phyloP scores from a whole-genome alignment of 1,140 invertebrate species.

The Andrena cerasifolii region DNA sequence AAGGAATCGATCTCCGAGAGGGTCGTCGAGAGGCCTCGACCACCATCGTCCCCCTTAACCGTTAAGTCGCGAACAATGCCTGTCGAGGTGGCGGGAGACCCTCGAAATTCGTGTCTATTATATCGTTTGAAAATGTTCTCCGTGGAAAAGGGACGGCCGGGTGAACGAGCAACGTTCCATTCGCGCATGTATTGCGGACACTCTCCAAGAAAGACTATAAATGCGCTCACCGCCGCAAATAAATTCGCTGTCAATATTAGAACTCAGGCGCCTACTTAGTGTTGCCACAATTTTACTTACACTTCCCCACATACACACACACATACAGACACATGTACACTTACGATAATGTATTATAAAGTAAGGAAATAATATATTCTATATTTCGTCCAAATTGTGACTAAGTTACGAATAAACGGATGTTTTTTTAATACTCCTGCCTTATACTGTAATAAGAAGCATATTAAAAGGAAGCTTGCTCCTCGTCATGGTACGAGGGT shows the following conservation, averaged over 20 bases:
- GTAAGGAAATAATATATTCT: slow-evolving; percentile 72
- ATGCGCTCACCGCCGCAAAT: slow-evolving; percentile 2
- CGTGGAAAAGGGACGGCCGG: not conserved
- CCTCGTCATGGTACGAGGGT: no score
- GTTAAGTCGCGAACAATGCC: not conserved
- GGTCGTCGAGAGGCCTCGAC: not conserved
- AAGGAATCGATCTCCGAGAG: slow-evolving; percentile 6
- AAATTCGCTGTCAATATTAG: slow-evolving; percentile 33
- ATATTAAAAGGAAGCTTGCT: not conserved
- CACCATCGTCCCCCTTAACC: not conserved
- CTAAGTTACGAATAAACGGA: slow-evolving; percentile 75
- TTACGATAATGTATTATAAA: slow-evolving; percentile 72
- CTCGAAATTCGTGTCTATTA: slow-evolving; percentile 2
- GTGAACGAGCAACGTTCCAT: not conserved
- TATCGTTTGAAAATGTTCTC: not conserved
- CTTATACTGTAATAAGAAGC: not conserved
- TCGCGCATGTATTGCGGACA: not conserved
- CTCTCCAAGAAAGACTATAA: slow-evolving; percentile 42
- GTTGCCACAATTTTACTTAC: slow-evolving; percentile 49
- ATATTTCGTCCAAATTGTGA: slow-evolving; percentile 75
- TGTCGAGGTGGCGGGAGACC: not conserved
- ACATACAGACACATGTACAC: slow-evolving; percentile 39
- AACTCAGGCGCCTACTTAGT: slow-evolving; percentile 48
- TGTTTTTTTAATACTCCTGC: slow-evolving; percentile 65
- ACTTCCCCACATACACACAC: no score